These are phyloP conservation scores for Apostichopus japonicus DNA, from an alignment of 35 echinoderm and acorn worm species.

Conservation along the genomic window DNA sequence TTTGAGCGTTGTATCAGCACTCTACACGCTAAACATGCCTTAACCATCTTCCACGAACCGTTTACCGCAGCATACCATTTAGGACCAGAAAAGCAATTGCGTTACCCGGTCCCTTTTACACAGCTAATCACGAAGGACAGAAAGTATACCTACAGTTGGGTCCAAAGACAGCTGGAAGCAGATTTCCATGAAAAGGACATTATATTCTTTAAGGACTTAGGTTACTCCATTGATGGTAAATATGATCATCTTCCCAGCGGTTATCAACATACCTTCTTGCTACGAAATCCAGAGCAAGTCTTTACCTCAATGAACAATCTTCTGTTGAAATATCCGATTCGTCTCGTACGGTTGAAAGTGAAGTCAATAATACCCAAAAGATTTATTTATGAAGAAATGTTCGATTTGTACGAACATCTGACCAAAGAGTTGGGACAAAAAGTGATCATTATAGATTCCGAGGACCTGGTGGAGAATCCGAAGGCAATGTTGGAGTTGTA, in stretches of 20 bases:
- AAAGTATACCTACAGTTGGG: conserved; percentile 70
- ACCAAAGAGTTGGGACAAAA: conserved; percentile 75
- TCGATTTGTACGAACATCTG: conserved; percentile 62
- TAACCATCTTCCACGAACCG: conserved; percentile 66
- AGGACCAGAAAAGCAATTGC: conserved; percentile 73
- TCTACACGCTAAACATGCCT: conserved; percentile 19
- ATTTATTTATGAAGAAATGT: conserved; percentile 79
- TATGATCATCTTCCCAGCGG: conserved; percentile 69
- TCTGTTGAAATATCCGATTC: conserved; percentile 64
- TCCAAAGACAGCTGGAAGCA: conserved; percentile 62
- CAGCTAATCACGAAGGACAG: conserved; percentile 41
- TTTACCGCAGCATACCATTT: conserved; percentile 83
- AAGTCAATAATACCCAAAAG: conserved; percentile 58
- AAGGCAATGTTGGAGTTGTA: conserved; percentile 62
- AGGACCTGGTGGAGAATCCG: conserved; percentile 78
- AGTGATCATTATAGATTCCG: conserved; percentile 84
- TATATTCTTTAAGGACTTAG: conserved; percentile 84
- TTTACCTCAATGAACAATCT: conserved; percentile 72
- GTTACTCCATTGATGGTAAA: conserved; percentile 62
- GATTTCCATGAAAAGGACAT: conserved; percentile 38
- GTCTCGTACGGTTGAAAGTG: conserved; percentile 55
- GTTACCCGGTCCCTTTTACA: conserved; percentile 50
- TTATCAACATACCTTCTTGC: conserved; percentile 76
- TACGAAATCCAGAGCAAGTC: conserved; percentile 79
- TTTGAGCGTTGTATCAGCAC: conserved; percentile 87